Base-by-base conservation (phyloP, 2,797 vertebrate species). In the Crenuchus spilurus region DNA sequence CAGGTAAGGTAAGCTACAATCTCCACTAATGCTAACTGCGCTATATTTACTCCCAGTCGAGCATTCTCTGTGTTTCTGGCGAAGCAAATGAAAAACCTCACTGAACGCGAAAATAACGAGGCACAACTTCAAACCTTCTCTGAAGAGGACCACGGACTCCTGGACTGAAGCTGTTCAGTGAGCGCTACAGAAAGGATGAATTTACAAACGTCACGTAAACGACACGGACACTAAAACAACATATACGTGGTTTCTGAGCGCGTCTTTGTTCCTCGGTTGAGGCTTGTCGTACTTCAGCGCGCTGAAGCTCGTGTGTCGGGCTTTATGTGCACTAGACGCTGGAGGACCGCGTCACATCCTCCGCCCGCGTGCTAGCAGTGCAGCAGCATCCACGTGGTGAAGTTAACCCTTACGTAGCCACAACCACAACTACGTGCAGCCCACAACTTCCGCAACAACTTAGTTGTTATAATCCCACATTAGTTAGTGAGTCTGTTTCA, bases 301-400 rank as follows among this genome's bases (percentile, higher is more conserved):
- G 24, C 5, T 20, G 18, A n/a, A 39, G 30, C 41, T 61, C 14
- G 64, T 37, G 1, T 42, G 58, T 61, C 20, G 37, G 5, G 33
- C 31, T 65, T 73, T 73, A 70, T 76, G 70, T 46, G 58, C 44
- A 42, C 55, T 63, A 67, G 62, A 65, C 60, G 41, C 70, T 44
- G 42, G 8, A n/a, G 48, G 54, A 39, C 8, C 14, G 80, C 80
- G 80, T 82, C 80, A 82, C 64, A 79, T 82, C 80, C 80, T 82
- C 33, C 37, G 33, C 33, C 73, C 55, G 18, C 61, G 57, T 28
- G 31, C 10, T 44, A 55, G 30, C 49, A 42, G 44, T 33, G 46
- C 31, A 39, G 55, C 26, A 35, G 42, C 70, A 63, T 74, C 67
- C 79, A 81, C 79, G 75, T 81, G 72, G 75, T 77, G 68, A 51